Conservation (phyloP, 2,888 invertebrate genomes). For the Aspidiotus rigidus region DNA sequence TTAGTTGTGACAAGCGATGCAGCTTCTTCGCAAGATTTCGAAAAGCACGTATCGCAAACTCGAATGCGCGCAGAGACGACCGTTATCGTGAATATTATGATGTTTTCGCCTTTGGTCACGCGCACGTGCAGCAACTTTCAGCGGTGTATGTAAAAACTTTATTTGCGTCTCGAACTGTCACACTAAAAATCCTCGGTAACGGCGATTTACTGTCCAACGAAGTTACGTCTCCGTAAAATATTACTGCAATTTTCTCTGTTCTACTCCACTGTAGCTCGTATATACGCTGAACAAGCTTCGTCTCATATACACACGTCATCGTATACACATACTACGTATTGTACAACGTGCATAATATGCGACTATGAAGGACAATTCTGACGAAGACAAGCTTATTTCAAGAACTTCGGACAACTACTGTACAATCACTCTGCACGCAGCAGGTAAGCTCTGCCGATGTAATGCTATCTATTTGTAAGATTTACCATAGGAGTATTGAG, state of each 20-base stretch:
- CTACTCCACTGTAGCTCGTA: neutral
- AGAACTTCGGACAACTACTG: no score
- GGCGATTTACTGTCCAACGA: neutral
- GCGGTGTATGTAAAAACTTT: slow-evolving; percentile 7
- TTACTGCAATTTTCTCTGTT: neutral
- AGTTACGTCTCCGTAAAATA: neutral
- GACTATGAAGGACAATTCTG: no score
- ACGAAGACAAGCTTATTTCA: no score
- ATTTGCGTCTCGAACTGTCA: slow-evolving; percentile 14
- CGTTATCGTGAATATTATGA: slow-evolving; percentile 21
- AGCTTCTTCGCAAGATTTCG: slow-evolving; percentile 21
- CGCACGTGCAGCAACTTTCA: slow-evolving; percentile 21
- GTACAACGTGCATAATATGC: no score
- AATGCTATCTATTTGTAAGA: no score
- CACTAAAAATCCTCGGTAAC: slow-evolving; percentile 1
- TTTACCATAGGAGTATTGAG: no score
- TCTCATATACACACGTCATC: no score
- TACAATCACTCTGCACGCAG: no score
- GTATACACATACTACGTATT: no score
- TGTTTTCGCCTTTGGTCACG: slow-evolving; percentile 24
- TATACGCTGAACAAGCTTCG: no score
- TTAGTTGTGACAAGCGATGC: slow-evolving; percentile 14
- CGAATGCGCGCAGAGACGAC: slow-evolving; percentile 18
- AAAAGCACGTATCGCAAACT: slow-evolving; percentile 18
- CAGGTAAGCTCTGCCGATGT: no score